Base-by-base conservation (phyloP, 2,797 vertebrate species). In the Hemibagrus guttatus region DNA sequence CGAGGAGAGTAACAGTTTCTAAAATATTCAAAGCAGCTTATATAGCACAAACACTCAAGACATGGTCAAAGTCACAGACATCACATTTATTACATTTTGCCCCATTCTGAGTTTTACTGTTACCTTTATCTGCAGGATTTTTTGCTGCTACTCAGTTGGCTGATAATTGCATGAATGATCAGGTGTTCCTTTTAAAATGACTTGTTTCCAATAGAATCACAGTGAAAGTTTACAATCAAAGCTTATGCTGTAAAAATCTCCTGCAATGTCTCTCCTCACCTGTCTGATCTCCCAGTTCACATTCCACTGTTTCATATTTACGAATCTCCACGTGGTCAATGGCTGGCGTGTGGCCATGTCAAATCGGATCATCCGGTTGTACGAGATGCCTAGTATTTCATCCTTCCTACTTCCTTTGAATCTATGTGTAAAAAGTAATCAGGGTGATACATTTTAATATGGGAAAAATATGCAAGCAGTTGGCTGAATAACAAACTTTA, bases 221-320 rank as follows among this genome's bases (percentile, higher is more conserved):
- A 28, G 4, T 4, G n/a, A 31, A 76, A n/a, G 13, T 28, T 28
- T 46, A 72, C 9, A 3, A 56, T 56, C 7, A 28, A 31, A 76
- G 6, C 2, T 56, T 83, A 69, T 56, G n/a, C 28, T 54, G 13
- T 21, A 59, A 35, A 61, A 1, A 31, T 68, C 28, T 1, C 19
- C 16, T 76, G 1, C 1, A 6, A n/a, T 31, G 28, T 6, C 46
- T 17, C 9, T 61, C 17, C 93, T 93, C 85, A 98, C 98, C 96
- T 99, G 98, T 92, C 96, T 96, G 90, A 98, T 99, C 94, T 99
- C 98, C 98, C 98, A 99, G 94, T 99, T 99, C 49, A 99, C 98
- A 42, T 99, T 99, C 98, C 98, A 99, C 92, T 99, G 98, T 91
- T 98, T 99, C 96, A 99, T 99, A 92, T 97, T 99, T 90, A 97